phyloP scores from a whole-genome alignment of 2,888 invertebrate species.

The Agriopis leucophaearia region DNA sequence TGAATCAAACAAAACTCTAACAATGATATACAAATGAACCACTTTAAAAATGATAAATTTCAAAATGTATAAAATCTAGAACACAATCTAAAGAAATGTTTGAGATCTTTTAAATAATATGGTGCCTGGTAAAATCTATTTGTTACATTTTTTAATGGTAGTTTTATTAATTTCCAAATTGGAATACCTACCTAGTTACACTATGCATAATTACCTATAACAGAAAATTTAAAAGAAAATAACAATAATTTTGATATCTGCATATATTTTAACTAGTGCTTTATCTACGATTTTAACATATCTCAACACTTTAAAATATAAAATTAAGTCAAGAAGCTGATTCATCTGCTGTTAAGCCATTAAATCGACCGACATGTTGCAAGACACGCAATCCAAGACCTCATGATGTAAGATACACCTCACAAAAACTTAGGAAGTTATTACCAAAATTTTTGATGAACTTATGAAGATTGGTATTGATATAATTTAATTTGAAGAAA shows the following conservation, averaged over 20 bases:
- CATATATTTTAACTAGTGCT: no score
- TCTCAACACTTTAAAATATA: background rate
- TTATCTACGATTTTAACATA: background rate
- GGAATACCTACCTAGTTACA: no score
- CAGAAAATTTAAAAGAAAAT: no score
- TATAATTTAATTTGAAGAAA: conserved; percentile 22
- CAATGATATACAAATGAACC: background rate
- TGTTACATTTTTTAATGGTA: no score
- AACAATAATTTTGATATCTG: no score
- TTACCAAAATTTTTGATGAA: conserved; percentile 41
- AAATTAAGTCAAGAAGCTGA: conserved; percentile 42
- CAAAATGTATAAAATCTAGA: background rate
- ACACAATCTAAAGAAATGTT: background rate
- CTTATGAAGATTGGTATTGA: conserved; percentile 19
- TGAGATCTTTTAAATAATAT: no score
- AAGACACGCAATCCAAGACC: conserved; percentile 46
- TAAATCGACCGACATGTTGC: conserved; percentile 42
- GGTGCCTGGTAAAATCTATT: no score
- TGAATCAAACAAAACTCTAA: background rate
- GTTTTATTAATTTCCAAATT: no score
- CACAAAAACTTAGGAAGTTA: conserved; percentile 60
- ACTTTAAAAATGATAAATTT: background rate
- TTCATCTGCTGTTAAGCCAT: conserved; percentile 43
- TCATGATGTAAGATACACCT: conserved; percentile 61
- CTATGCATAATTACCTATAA: no score